Conservation (phyloP, 2,888 invertebrate genomes). For the Caenorhabditis parvicauda region DNA sequence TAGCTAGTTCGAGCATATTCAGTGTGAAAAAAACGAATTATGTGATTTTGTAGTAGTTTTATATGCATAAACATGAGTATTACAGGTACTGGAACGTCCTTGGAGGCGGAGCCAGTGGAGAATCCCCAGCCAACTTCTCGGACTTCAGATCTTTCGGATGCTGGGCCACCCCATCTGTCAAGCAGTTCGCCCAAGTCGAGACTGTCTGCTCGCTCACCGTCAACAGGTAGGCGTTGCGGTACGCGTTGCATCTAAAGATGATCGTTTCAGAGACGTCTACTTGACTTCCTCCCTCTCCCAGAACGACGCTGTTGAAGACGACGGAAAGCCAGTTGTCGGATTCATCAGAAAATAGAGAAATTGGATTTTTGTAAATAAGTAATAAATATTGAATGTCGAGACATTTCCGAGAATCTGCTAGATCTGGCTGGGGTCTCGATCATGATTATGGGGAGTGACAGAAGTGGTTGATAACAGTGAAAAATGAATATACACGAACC, state of each 20-base stretch:
- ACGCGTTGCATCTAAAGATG: neutral
- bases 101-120: constrained; percentile 34
- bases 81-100: constrained; percentile 44
- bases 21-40: neutral
- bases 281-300: no score
- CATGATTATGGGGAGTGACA: no score
- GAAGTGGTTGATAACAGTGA: no score
- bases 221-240: constrained; percentile 11
- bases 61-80: constrained; percentile 4
- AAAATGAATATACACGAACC: no score
- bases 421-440: no score
- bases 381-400: no score
- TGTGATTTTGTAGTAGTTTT: neutral
- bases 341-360: no score
- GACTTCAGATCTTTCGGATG: constrained; percentile 43
- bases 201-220: constrained; percentile 31
- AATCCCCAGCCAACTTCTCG: constrained; percentile 31
- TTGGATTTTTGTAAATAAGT: no score
- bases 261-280: neutral
- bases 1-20: neutral
- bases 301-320: no score
- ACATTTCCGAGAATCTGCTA: no score
- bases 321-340: no score
- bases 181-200: constrained; percentile 43
- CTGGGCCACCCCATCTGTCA: constrained; percentile 34